phyloP scores from a whole-genome alignment of 2,113 vertebrate species.

The Panthera leo region DNA sequence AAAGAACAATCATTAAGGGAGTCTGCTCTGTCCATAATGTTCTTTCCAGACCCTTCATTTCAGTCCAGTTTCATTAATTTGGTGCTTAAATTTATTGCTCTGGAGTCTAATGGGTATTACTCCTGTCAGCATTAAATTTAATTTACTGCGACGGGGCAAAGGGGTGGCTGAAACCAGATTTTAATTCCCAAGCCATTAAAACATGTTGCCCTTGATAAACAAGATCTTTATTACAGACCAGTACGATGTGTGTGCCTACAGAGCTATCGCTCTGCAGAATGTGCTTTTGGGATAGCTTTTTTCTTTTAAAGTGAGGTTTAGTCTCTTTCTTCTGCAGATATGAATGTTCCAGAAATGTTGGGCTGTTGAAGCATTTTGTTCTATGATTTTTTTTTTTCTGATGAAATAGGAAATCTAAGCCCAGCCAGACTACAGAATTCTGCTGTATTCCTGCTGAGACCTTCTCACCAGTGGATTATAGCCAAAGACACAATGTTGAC shows the following conservation, averaged over 20 bases:
- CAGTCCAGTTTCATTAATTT: constrained; percentile 67
- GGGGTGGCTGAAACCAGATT: constrained; percentile 66
- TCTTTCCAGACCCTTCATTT: constrained; percentile 57
- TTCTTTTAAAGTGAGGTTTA: constrained; percentile 17
- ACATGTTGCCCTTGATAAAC: constrained; percentile 66
- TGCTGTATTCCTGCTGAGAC: constrained; percentile 55
- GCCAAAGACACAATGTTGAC: constrained; percentile 50
- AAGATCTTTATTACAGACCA: constrained; percentile 63
- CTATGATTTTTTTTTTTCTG: constrained; percentile 30
- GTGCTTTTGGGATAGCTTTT: neutral
- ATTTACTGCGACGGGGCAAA: constrained; percentile 66
- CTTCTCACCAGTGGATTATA: constrained; percentile 33
- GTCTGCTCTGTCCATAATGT: constrained; percentile 19
- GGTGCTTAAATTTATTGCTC: constrained; percentile 69
- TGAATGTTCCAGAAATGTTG: constrained; percentile 14
- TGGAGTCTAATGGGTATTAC: constrained; percentile 58
- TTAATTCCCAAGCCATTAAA: constrained; percentile 72
- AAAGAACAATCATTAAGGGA: constrained; percentile 47
- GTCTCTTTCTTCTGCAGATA: constrained; percentile 50
- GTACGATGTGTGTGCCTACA: neutral
- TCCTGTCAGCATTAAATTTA: constrained; percentile 72
- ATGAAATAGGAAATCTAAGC: constrained; percentile 64
- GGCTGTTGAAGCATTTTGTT: constrained; percentile 46
- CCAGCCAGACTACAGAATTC: constrained; percentile 31
- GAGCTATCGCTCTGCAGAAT: neutral